Evolutionary conservation across 2,797 vertebrate species (phyloP), one percentile per base, ranked within the genome.

Genomic region (Nasua narica): DNA sequence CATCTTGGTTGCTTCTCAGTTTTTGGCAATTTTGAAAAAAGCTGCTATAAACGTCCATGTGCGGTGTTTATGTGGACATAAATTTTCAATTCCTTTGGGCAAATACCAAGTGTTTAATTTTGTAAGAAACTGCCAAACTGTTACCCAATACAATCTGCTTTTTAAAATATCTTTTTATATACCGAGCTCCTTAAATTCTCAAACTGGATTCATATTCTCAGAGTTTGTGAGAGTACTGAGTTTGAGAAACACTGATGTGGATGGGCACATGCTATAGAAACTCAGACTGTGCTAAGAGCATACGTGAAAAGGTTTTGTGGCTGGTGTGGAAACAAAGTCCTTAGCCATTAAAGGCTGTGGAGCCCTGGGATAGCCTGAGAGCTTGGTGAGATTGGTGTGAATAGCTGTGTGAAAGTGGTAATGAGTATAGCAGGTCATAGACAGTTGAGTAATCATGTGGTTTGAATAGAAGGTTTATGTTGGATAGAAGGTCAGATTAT

Each of bases 1-100:
- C 29, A 85, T 85, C 35, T 94, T 92, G 56, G 27, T 88, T 94
- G 32, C 27, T 67, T 91, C 58, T 52, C 76, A 74, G 27, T 81
- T 95, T 90, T 77, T n/a, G 67, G 74, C 40, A 94, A 43, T 87
- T 72, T 78, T 96, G 79, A 82, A 95, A 79, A 92, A 85, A 96
- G n/a, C 29, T 82, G 16, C 56, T 91, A 78, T 78, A 92, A 89
- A 89, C 54, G 86, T 77, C 35, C 27, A 29, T 43, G 27, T 85
- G 37, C 19, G 84, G 52, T 89, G 62, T 93, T 97, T 93, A 21
- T 85, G 74, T 88, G 52, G 46, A 91, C 23, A 32, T 86, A 79
- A 76, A 5, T 81, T 88, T 91, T 95, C 52, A 77, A 56, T 29
- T 91, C 50, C 74, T 81, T 94, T 94, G 62, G 43, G 13, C 70